These are phyloP conservation scores for honey bee (Apis mellifera) DNA, from an alignment of 1,140 invertebrate genomes.

Conservation along the genomic window Amel_HAv3.1 CM009931.2:11768501-11769000, in stretches of 20 bases:
- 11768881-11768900: neutral
- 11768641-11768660: conserved; percentile 18
- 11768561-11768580: conserved; percentile 36
- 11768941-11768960: neutral
- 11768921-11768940: neutral
- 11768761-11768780: conserved; percentile 55
- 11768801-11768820: conserved; percentile 4
- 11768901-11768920: neutral
- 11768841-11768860: neutral
- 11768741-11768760: conserved; percentile 59
- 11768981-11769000: too few relatives aligned
- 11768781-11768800: conserved; percentile 52
- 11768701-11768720: conserved; percentile 74
- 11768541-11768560: conserved; percentile 42
- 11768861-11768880: too few relatives aligned
- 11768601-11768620: conserved; percentile 22
- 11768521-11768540: conserved; percentile 5
- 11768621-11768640: neutral
- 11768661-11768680: conserved; percentile 11
- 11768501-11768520: too few relatives aligned
- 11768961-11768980: too few relatives aligned
- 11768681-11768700: conserved; percentile 45
- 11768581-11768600: conserved; percentile 32
- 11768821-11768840: neutral
- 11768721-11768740: conserved; percentile 61